These are phyloP conservation scores for Periophthalmus magnuspinnatus DNA, from an alignment of 2,797 vertebrate species.

Conservation along the genomic window DNA sequence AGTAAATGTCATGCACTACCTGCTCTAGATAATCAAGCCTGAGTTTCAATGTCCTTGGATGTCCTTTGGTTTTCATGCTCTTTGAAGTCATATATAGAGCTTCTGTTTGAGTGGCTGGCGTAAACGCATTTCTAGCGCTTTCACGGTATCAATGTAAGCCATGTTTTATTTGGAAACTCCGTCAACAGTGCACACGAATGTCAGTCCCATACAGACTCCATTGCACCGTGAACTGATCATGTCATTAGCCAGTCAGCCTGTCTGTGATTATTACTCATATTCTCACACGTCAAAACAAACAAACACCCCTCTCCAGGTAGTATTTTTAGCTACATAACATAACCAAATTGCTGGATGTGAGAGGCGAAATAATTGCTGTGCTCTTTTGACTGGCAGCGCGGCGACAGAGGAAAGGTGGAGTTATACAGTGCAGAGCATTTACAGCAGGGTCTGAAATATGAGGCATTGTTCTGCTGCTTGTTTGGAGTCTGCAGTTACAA, in stretches of 20 bases:
- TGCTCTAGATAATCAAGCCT: neutral
- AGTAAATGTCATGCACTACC: neutral
- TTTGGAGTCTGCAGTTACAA: conserved; percentile 36
- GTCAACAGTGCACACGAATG: neutral
- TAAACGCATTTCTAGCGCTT: neutral
- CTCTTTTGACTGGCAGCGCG: conserved; percentile 37
- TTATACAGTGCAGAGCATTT: conserved; percentile 34
- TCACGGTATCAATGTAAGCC: conserved; percentile 12
- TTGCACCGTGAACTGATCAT: conserved; percentile 6
- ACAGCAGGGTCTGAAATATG: conserved; percentile 32
- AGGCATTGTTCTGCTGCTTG: conserved; percentile 26
- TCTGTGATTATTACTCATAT: conserved; percentile 12
- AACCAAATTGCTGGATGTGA: conserved; percentile 36
- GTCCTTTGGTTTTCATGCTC: neutral
- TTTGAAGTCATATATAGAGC: neutral
- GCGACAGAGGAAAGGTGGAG: conserved; percentile 29
- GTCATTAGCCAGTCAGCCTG: conserved; percentile 8
- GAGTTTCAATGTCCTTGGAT: neutral
- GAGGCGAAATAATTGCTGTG: conserved; percentile 47
- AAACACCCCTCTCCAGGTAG: conserved; percentile 13
- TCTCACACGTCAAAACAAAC: conserved; percentile 9
- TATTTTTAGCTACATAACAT: conserved; percentile 27
- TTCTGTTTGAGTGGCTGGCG: neutral
- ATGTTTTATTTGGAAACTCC: conserved; percentile 6
- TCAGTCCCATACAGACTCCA: neutral